phyloP scores from a whole-genome alignment of 1,140 invertebrate genomes.

The Pantala flavescens region DNA sequence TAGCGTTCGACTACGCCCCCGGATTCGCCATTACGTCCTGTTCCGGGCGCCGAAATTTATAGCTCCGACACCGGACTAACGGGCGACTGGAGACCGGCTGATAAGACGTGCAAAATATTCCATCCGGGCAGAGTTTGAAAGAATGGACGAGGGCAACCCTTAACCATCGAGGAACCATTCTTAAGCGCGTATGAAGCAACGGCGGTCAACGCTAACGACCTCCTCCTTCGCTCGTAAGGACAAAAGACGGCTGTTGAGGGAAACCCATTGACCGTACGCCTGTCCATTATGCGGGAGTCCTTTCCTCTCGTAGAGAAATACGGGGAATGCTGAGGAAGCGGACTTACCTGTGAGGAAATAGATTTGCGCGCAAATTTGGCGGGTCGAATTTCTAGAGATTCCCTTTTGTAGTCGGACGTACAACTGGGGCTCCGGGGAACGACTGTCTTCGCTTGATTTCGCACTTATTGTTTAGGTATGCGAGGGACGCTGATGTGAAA shows the following conservation, averaged over 20 bases:
- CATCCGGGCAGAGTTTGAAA: no score
- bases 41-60: no score
- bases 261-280: background rate
- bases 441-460: background rate
- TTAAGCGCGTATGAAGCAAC: no score
- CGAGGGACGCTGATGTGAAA: background rate
- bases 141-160: no score
- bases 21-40: no score
- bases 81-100: no score
- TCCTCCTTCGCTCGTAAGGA: background rate
- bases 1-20: no score
- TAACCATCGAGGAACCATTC: no score
- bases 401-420: background rate
- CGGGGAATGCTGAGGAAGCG: background rate
- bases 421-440: background rate
- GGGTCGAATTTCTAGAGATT: constrained; percentile 1
- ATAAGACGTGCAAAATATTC: no score
- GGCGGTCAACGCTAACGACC: background rate
- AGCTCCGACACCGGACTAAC: no score
- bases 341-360: background rate
- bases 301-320: no score
- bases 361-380: background rate
- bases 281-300: background rate
- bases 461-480: background rate
- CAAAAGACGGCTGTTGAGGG: background rate